These are phyloP conservation scores for Ophiodon elongatus DNA, from an alignment of 2,113 vertebrate species.

Conservation along the genomic window DNA sequence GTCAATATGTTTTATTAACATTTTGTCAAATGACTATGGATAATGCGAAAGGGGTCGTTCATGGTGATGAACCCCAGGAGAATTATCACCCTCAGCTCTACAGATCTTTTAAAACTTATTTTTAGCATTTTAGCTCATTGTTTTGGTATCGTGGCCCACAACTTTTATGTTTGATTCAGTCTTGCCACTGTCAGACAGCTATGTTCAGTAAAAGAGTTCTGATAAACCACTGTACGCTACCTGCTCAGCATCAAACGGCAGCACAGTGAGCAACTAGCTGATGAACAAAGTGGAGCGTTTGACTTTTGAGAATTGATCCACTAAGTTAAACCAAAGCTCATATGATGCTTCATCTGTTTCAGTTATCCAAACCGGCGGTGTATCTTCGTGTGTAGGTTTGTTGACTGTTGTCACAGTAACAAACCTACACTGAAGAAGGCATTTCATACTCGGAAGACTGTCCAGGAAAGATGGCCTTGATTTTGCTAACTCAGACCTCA, in stretches of 20 bases:
- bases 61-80: background rate
- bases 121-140: background rate
- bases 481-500: no score
- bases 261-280: background rate
- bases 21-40: background rate
- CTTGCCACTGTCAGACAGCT: background rate
- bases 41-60: background rate
- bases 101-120: background rate
- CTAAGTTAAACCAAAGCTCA: no score
- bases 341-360: no score
- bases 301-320: background rate
- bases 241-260: background rate
- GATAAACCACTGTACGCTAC: background rate
- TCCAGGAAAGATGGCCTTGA: no score
- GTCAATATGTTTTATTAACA: background rate
- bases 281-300: background rate
- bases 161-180: background rate
- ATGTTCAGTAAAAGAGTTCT: background rate
- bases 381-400: no score
- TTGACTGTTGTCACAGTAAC: no score
- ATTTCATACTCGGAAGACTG: no score
- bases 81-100: background rate
- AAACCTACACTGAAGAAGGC: no score
- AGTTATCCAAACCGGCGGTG: no score
- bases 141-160: background rate